Conservation (phyloP, 1,140 invertebrate species). For the Eumeta japonica region DNA sequence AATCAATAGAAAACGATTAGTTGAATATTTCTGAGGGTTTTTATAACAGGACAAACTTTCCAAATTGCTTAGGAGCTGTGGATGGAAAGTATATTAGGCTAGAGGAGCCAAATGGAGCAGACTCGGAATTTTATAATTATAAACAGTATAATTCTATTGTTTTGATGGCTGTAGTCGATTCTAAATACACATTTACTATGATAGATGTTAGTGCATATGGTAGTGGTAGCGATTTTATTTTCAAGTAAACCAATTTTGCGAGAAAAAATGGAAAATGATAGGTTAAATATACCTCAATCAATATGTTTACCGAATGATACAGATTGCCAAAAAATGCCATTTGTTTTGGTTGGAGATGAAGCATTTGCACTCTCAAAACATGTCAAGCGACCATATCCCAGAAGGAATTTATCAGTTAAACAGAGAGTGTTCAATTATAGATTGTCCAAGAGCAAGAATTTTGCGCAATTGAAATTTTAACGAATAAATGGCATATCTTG, state of each 20-base stretch:
- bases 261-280: neutral
- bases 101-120: neutral
- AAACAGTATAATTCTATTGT: no score
- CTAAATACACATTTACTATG: no score
- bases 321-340: neutral
- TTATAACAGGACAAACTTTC: neutral
- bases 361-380: conserved; percentile 1
- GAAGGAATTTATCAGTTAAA: neutral
- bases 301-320: neutral
- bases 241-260: neutral
- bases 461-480: conserved; percentile 1
- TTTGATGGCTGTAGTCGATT: no score
- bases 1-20: conserved; percentile 3
- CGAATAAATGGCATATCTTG: neutral
- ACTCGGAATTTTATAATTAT: no score
- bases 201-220: neutral
- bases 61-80: no score
- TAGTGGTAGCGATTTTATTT: neutral
- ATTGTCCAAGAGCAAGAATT: neutral
- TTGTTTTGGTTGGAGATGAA: neutral
- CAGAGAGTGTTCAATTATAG: neutral
- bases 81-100: neutral
- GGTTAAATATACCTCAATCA: neutral
- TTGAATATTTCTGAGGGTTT: conserved; percentile 3
- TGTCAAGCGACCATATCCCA: neutral